Evolutionary conservation across 2,113 vertebrate species (phyloP).

Genomic region (Arizona elegans): DNA sequence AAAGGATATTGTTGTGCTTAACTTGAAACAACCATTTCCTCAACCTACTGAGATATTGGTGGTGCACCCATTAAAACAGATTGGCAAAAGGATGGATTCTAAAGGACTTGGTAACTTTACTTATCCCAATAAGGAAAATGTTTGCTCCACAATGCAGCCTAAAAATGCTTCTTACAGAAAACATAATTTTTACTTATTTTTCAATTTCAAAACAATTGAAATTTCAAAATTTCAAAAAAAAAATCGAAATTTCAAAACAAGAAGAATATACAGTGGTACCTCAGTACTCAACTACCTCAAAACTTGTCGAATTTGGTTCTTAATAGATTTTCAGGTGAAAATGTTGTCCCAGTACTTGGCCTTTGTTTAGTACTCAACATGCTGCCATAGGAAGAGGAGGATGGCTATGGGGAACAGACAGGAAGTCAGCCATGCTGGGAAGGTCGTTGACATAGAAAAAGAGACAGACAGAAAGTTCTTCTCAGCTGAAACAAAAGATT

Average conservation of each 20-base stretch:
- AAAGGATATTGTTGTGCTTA: slow-evolving; percentile 72
- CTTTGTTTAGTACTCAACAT: no score
- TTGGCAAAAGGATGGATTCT: slow-evolving; percentile 33
- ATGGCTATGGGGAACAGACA: no score
- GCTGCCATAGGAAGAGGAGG: no score
- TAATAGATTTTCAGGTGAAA: no score
- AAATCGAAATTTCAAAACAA: neutral
- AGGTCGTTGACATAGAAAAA: no score
- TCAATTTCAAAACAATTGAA: neutral
- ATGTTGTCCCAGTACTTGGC: no score
- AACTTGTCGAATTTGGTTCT: no score
- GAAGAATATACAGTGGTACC: neutral
- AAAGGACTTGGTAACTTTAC: slow-evolving; percentile 62
- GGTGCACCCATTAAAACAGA: slow-evolving; percentile 78
- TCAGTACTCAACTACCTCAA: no score
- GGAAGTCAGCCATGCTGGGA: no score
- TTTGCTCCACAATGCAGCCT: neutral
- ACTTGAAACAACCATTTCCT: slow-evolving; percentile 59
- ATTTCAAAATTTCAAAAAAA: no score
- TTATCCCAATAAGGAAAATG: neutral
- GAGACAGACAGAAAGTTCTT: no score
- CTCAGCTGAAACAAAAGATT: no score
- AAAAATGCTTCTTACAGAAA: neutral
- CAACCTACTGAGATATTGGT: slow-evolving; percentile 75
- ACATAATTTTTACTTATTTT: neutral